Conservation (phyloP, 2,888 invertebrate genomes). For the Argyresthia albistria region DNA sequence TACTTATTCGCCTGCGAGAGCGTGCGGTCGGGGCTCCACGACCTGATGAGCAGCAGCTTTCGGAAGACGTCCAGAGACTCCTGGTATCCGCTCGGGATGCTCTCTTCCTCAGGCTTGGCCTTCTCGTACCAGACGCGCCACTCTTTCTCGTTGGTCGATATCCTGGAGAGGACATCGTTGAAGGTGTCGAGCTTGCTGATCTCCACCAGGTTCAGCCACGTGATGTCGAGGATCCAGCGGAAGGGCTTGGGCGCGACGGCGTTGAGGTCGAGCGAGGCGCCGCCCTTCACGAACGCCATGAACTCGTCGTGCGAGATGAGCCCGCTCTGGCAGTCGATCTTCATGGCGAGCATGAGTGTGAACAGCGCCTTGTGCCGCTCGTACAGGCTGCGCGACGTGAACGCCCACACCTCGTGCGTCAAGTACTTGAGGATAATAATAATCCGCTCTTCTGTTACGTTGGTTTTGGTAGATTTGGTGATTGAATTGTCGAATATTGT, state of each 20-base stretch:
- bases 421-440: slow-evolving; percentile 90
- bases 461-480: slow-evolving; percentile 89
- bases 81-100: slow-evolving; percentile 91
- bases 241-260: slow-evolving; percentile 94
- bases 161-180: slow-evolving; percentile 83
- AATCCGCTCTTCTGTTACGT: slow-evolving; percentile 88
- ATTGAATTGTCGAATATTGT: slow-evolving; percentile 95
- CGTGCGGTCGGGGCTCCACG: slow-evolving; percentile 96
- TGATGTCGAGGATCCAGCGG: slow-evolving; percentile 95
- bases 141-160: slow-evolving; percentile 87
- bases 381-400: slow-evolving; percentile 92
- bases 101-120: slow-evolving; percentile 92
- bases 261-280: slow-evolving; percentile 93
- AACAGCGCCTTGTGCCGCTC: slow-evolving; percentile 94
- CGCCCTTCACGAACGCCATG: slow-evolving; percentile 96
- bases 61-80: slow-evolving; percentile 90
- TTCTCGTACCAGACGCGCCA: slow-evolving; percentile 95
- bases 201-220: slow-evolving; percentile 96
- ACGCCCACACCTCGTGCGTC: slow-evolving; percentile 93
- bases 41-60: slow-evolving; percentile 88
- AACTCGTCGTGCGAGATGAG: slow-evolving; percentile 92
- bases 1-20: slow-evolving; percentile 94
- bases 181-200: slow-evolving; percentile 89
- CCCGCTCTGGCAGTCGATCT: slow-evolving; percentile 90
- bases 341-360: slow-evolving; percentile 94